A percentile compares a stretch with the other conserved stretches of the same genome.
Evolutionary conservation across 2,888 invertebrate genomes (phyloP).

Genomic region (Ochropleura plecta): DNA sequence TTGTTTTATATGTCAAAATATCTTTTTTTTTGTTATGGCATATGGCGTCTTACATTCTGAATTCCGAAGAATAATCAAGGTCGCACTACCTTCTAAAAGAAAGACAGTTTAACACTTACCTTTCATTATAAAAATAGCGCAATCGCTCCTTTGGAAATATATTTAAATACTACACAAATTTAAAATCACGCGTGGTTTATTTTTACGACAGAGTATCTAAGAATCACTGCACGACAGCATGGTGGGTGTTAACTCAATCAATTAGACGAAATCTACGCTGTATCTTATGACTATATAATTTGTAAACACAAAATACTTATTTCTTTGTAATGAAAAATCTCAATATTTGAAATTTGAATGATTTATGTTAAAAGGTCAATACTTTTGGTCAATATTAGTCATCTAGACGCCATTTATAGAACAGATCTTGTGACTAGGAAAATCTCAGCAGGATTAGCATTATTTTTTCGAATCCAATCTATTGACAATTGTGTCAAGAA

Average conservation of each 20-base stretch:
- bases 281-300: conserved; percentile 57
- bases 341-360: conserved; percentile 35
- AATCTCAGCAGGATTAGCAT: neutral
- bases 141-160: conserved; percentile 4
- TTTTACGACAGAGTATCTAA: conserved; percentile 66
- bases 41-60: neutral
- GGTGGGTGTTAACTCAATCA: conserved; percentile 54
- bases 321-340: conserved; percentile 35
- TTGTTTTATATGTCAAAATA: neutral
- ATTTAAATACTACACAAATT: neutral
- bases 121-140: neutral
- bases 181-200: conserved; percentile 29
- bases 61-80: conserved; percentile 1
- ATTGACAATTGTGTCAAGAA: neutral
- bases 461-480: neutral
- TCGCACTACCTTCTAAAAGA: neutral
- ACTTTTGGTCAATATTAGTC: neutral
- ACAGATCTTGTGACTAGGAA: neutral
- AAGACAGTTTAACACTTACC: neutral
- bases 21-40: neutral
- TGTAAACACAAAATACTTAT: conserved; percentile 26
- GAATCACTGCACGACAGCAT: conserved; percentile 62
- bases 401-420: neutral
- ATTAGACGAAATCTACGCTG: conserved; percentile 54
- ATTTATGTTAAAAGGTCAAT: conserved; percentile 23